phyloP scores from a whole-genome alignment of 2,797 vertebrate genomes.

The Poeciliopsis presidionis region DNA sequence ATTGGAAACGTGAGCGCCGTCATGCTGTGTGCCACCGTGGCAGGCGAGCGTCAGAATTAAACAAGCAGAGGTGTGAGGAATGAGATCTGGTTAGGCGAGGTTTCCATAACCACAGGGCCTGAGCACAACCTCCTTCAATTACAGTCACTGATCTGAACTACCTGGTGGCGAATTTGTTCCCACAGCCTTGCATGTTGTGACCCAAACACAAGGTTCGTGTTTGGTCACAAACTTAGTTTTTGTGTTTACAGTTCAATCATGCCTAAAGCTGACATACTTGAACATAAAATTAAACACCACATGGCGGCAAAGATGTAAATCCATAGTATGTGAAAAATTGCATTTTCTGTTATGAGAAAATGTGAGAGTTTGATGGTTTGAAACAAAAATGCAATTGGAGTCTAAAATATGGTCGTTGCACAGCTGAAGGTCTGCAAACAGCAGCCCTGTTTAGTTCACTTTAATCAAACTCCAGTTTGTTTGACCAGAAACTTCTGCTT shows the following conservation, averaged over 20 bases:
- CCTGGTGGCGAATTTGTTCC: conserved; percentile 5
- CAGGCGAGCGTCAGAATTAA: conserved; percentile 79
- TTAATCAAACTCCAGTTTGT: too few relatives aligned
- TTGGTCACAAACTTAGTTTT: neutral
- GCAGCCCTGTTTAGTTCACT: too few relatives aligned
- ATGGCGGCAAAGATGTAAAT: neutral
- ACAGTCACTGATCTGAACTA: conserved; percentile 27
- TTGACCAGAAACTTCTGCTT: too few relatives aligned
- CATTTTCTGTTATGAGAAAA: neutral
- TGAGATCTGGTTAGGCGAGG: conserved; percentile 34
- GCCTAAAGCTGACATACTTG: neutral
- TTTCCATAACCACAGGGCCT: conserved; percentile 34
- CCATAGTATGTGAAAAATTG: neutral
- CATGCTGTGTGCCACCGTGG: conserved; percentile 63
- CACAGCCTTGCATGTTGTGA: too few relatives aligned
- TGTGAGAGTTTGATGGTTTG: neutral
- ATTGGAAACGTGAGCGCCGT: conserved; percentile 67
- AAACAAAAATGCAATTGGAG: neutral
- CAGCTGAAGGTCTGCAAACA: neutral
- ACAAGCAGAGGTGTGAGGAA: conserved; percentile 66
- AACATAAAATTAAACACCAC: neutral
- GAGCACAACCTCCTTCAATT: conserved; percentile 18
- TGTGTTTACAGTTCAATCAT: neutral
- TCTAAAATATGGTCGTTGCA: neutral
- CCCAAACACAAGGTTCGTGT: too few relatives aligned